phyloP scores from a whole-genome alignment of 2,797 vertebrate genomes.

The Silurus aristotelis region DNA sequence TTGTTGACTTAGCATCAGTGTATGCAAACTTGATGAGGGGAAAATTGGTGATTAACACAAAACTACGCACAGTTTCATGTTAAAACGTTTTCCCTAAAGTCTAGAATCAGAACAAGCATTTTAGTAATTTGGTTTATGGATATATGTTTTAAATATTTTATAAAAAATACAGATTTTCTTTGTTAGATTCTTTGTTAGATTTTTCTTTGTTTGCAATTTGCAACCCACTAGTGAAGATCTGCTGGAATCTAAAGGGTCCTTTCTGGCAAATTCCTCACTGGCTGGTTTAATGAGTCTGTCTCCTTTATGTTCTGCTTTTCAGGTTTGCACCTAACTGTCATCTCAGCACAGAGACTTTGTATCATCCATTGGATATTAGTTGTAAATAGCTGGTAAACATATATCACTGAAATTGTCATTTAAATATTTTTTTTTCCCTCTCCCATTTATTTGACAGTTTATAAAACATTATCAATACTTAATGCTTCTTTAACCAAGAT shows the following conservation, averaged over 20 bases:
- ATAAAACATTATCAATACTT: background rate
- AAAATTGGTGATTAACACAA: background rate
- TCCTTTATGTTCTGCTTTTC: conserved; percentile 9
- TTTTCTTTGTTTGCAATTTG: background rate
- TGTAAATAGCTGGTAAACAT: background rate
- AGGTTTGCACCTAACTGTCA: background rate
- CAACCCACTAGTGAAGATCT: conserved; percentile 13
- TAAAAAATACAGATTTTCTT: background rate
- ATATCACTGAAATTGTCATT: too few relatives aligned
- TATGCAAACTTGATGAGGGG: background rate
- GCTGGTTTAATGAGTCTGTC: conserved; percentile 40
- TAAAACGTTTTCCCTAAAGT: background rate
- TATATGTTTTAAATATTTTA: background rate
- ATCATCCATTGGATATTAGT: background rate
- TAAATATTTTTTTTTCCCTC: too few relatives aligned
- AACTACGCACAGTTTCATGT: background rate
- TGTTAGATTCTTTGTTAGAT: background rate
- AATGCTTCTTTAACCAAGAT: background rate
- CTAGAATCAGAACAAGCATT: background rate
- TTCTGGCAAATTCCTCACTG: conserved; percentile 42
- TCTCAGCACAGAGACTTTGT: background rate
- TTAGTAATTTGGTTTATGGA: background rate
- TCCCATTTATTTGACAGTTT: background rate
- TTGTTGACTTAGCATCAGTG: background rate
- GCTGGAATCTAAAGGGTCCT: conserved; percentile 53